A percentile compares a stretch with the other conserved stretches of the same genome.
phyloP scores from a whole-genome alignment of 2,113 vertebrate species.

The Sturnira hondurensis region DNA sequence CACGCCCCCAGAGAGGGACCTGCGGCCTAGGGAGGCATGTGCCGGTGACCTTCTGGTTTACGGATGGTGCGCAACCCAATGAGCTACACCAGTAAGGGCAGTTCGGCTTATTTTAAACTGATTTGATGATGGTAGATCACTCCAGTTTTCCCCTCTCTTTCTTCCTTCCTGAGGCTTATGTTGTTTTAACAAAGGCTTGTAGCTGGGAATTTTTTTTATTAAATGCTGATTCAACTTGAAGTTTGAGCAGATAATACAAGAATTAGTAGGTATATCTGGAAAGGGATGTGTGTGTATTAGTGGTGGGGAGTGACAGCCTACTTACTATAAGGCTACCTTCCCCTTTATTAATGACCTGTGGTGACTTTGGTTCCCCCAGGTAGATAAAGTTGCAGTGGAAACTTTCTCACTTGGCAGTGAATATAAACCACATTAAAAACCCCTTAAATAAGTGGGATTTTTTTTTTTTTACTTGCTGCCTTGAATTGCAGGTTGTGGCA shows the following conservation, averaged over 20 bases:
- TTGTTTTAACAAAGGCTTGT: slow-evolving; percentile 14
- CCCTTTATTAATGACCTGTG: not conserved
- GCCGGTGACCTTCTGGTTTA: too few relatives aligned
- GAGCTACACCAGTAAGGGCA: not conserved
- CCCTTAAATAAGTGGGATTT: not conserved
- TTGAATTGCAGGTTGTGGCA: not conserved
- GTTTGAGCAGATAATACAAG: not conserved
- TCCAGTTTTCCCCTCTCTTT: not conserved
- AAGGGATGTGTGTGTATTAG: not conserved
- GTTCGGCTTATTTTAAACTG: not conserved
- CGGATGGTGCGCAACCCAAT: too few relatives aligned
- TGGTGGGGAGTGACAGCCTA: not conserved
- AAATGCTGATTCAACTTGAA: not conserved
- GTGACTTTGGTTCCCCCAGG: not conserved
- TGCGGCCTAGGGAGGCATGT: too few relatives aligned
- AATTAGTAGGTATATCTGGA: not conserved
- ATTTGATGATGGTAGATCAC: not conserved
- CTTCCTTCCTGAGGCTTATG: not conserved
- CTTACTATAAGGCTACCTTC: not conserved
- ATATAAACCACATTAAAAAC: not conserved
- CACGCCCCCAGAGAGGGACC: too few relatives aligned
- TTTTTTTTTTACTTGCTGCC: not conserved
- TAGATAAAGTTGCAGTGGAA: not conserved
- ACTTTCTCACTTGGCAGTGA: not conserved
- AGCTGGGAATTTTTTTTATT: not conserved